These are phyloP conservation scores for Muscina levida DNA, from an alignment of 2,888 invertebrate genomes.

Conservation along the genomic window DNA sequence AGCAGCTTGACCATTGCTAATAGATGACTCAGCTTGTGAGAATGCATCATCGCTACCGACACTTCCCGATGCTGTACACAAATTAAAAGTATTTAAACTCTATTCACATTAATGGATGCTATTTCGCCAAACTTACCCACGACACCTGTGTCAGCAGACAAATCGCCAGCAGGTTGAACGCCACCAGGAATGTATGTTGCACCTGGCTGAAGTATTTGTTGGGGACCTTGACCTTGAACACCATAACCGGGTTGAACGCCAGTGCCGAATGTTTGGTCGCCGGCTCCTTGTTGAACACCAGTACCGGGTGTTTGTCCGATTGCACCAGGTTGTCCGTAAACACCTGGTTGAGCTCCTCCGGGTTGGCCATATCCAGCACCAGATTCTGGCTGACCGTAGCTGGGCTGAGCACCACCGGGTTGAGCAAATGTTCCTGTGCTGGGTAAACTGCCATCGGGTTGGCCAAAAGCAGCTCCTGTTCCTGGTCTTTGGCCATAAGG, in stretches of 20 bases:
- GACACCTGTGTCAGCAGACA: constrained; percentile 39
- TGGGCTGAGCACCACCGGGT: constrained; percentile 24
- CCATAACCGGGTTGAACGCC: constrained; percentile 39
- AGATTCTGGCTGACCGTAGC: background rate
- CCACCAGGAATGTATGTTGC: constrained; percentile 53
- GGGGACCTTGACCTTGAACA: constrained; percentile 57
- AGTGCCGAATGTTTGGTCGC: constrained; percentile 29
- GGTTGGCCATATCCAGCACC: constrained; percentile 44
- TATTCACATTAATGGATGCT: background rate
- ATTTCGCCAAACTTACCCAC: constrained; percentile 47
- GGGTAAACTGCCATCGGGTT: constrained; percentile 38
- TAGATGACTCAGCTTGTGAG: constrained; percentile 84
- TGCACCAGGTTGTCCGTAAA: constrained; percentile 36
- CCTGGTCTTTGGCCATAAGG: background rate
- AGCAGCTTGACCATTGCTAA: constrained; percentile 85
- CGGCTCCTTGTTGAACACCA: constrained; percentile 35
- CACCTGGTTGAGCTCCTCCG: constrained; percentile 44
- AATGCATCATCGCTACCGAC: constrained; percentile 83
- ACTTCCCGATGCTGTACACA: constrained; percentile 55
- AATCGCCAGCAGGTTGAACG: constrained; percentile 45
- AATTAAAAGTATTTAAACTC: background rate
- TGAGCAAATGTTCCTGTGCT: constrained; percentile 41
- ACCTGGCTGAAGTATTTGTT: constrained; percentile 55
- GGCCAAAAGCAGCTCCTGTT: constrained; percentile 3
- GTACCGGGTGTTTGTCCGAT: no score